These are phyloP conservation scores for Autographa gamma DNA, from an alignment of 2,888 invertebrate genomes.

Conservation along the genomic window DNA sequence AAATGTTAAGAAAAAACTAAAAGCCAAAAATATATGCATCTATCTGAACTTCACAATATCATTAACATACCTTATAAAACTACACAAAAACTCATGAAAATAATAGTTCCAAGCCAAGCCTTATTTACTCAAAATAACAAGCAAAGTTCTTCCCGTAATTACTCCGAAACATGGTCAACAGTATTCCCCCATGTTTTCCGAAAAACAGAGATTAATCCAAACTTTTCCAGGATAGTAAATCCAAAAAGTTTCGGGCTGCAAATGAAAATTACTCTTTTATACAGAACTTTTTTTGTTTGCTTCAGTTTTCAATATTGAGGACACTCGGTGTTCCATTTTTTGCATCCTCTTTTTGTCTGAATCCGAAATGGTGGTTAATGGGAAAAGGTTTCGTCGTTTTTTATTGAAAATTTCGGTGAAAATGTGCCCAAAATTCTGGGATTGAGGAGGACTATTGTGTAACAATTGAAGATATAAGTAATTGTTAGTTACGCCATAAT, in stretches of 20 bases:
- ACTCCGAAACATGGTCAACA: background rate
- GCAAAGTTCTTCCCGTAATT: background rate
- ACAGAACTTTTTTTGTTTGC: background rate
- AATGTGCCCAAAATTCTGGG: background rate
- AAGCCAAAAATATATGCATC: no score
- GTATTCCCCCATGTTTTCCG: background rate
- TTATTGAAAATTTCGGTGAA: background rate
- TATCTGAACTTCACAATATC: no score
- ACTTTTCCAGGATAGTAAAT: background rate
- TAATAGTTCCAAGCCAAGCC: no score
- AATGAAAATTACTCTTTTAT: background rate
- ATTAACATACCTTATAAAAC: no score
- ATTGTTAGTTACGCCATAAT: no score
- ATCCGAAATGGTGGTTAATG: background rate
- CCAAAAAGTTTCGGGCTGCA: background rate
- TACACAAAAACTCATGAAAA: no score
- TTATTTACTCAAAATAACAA: background rate
- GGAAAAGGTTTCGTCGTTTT: background rate
- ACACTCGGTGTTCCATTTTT: background rate
- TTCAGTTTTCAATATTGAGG: slow-evolving; percentile 6
- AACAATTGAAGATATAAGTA: no score
- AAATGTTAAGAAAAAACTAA: no score
- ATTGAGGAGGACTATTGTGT: no score
- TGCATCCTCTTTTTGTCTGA: background rate
- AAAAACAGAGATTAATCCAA: background rate